Evolutionary conservation across 2,888 invertebrate genomes (phyloP).

Genomic region (Aphelenchoides bicaudatus): DNA sequence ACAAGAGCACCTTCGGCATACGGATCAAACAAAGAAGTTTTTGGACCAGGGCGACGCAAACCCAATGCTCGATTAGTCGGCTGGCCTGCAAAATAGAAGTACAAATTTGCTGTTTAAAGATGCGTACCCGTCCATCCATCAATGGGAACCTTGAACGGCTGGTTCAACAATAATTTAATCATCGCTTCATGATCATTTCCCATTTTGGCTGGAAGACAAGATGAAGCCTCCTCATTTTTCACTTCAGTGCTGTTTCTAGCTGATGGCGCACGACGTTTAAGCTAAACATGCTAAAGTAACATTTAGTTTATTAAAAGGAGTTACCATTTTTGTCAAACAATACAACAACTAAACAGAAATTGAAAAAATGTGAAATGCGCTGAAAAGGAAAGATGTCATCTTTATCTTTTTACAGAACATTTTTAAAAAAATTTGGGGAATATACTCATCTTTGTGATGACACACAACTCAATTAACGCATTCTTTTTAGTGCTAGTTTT

Average conservation of each 20-base stretch:
- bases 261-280: too few species aligned
- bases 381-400: not conserved
- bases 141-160: conserved; percentile 52
- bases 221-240: too few species aligned
- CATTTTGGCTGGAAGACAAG: conserved; percentile 1
- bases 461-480: too few species aligned
- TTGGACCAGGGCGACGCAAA: conserved; percentile 40
- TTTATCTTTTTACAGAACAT: not conserved
- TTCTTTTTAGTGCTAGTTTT: too few species aligned
- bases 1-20: conserved; percentile 67
- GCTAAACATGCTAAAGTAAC: too few species aligned
- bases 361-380: not conserved
- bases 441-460: too few species aligned
- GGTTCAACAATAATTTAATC: conserved; percentile 45
- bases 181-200: conserved; percentile 46
- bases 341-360: not conserved
- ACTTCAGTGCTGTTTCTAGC: too few species aligned
- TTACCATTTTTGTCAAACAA: not conserved
- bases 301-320: not conserved
- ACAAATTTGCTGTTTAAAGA: conserved; percentile 10
- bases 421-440: too few species aligned
- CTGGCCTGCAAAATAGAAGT: conserved; percentile 33
- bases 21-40: conserved; percentile 52
- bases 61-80: conserved; percentile 50
- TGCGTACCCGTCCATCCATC: conserved; percentile 55